Evolutionary conservation across 2,797 vertebrate species (phyloP).

Genomic region (Poeciliopsis gracilis): DNA sequence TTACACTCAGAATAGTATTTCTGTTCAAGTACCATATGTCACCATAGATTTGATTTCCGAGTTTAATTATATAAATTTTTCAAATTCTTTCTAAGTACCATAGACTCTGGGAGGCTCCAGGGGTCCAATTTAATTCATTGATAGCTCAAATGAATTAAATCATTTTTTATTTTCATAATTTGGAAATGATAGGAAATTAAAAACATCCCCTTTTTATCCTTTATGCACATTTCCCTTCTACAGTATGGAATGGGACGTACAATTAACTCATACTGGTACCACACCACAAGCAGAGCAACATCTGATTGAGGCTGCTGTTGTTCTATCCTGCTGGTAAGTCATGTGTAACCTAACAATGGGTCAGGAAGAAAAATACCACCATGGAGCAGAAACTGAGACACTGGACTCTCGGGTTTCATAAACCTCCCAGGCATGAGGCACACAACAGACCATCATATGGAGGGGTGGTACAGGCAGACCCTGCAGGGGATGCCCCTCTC

Average conservation of each 20-base stretch:
- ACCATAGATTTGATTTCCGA: slow-evolving; percentile 8
- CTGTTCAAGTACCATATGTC: slow-evolving; percentile 8
- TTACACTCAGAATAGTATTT: slow-evolving; percentile 15
- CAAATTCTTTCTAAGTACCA: slow-evolving; percentile 19
- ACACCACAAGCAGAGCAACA: slow-evolving; percentile 60
- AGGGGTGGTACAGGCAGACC: slow-evolving; percentile 60
- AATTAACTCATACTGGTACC: slow-evolving; percentile 58
- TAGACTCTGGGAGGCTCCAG: slow-evolving; percentile 17
- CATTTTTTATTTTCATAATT: slow-evolving; percentile 4
- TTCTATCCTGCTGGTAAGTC: slow-evolving; percentile 75
- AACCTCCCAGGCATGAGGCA: slow-evolving; percentile 53
- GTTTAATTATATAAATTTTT: slow-evolving; percentile 24
- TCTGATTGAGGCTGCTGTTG: slow-evolving; percentile 76
- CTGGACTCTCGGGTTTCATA: slow-evolving; percentile 71
- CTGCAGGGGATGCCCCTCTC: slow-evolving; percentile 69
- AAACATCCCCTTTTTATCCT: slow-evolving; percentile 39
- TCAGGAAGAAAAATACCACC: slow-evolving; percentile 73
- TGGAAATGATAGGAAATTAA: slow-evolving; percentile 28
- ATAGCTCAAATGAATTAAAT: slow-evolving; percentile 26
- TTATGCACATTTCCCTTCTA: slow-evolving; percentile 32
- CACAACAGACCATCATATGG: slow-evolving; percentile 77
- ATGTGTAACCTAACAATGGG: slow-evolving; percentile 78
- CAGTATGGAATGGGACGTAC: slow-evolving; percentile 36
- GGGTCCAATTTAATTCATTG: slow-evolving; percentile 33
- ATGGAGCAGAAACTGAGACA: slow-evolving; percentile 74